phyloP scores from a whole-genome alignment of 2,888 invertebrate genomes.

The Crocallis elinguaria region DNA sequence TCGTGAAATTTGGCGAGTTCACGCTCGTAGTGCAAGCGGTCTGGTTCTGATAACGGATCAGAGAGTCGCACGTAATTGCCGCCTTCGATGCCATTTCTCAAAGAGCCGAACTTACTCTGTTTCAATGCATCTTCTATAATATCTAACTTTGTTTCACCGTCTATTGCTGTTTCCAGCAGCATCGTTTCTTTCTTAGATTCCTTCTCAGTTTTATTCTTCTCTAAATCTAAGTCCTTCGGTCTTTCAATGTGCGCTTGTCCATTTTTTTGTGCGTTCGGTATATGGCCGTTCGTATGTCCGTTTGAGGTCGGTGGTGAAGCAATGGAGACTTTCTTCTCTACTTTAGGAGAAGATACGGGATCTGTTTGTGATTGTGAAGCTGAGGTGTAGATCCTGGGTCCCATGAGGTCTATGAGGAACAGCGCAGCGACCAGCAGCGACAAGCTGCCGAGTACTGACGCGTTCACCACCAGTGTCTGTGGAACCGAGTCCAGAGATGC shows the following conservation, averaged over 20 bases:
- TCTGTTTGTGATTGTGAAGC: constrained; percentile 76
- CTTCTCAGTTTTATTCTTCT: constrained; percentile 53
- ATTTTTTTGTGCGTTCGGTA: constrained; percentile 13
- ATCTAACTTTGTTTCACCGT: constrained; percentile 43
- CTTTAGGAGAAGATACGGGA: constrained; percentile 53
- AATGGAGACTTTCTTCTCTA: constrained; percentile 68
- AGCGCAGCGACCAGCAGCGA: constrained; percentile 87
- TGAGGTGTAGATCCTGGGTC: constrained; percentile 77
- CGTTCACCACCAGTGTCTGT: constrained; percentile 87
- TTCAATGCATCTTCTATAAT: constrained; percentile 62
- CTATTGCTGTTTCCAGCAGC: constrained; percentile 36
- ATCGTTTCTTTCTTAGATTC: constrained; percentile 53
- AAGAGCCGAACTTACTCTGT: constrained; percentile 76
- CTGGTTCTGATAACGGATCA: constrained; percentile 69
- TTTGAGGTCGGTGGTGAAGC: constrained; percentile 52
- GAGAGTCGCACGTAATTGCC: constrained; percentile 73
- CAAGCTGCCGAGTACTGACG: constrained; percentile 88
- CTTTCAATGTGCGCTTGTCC: constrained; percentile 52
- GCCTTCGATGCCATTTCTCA: constrained; percentile 69
- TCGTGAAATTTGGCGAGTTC: constrained; percentile 79
- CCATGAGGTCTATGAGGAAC: constrained; percentile 88
- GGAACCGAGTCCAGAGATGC: constrained; percentile 90
- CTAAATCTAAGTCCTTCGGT: constrained; percentile 70
- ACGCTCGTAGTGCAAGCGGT: constrained; percentile 71
- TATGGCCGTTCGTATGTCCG: constrained; percentile 52